phyloP scores from a whole-genome alignment of 2,888 invertebrate genomes.

The Torymus auratus region DNA sequence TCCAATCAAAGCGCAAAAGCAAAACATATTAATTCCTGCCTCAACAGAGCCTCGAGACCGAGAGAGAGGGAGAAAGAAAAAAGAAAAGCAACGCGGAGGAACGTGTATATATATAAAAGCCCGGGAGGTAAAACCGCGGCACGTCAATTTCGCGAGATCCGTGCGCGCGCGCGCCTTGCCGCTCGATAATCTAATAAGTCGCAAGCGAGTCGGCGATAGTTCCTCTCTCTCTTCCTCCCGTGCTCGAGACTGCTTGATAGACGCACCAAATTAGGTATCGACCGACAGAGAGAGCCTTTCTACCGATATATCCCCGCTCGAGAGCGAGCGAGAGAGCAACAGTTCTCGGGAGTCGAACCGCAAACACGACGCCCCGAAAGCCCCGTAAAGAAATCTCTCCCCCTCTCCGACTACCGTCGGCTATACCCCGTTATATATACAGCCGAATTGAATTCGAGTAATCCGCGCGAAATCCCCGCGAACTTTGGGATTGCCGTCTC shows the following conservation, averaged over 20 bases:
- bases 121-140: constrained; percentile 8
- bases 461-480: constrained; percentile 52
- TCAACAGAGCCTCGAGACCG: no score
- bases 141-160: constrained; percentile 16
- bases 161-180: not conserved
- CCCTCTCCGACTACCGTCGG: not conserved
- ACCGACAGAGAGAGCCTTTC: not conserved
- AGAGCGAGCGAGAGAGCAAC: constrained; percentile 5
- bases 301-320: no score
- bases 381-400: constrained; percentile 30
- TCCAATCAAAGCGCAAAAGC: no score
- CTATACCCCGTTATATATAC: no score
- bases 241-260: constrained; percentile 22
- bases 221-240: not conserved
- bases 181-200: constrained; percentile 46
- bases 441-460: constrained; percentile 50
- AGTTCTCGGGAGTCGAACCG: constrained; percentile 23
- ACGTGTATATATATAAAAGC: not conserved
- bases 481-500: constrained; percentile 39
- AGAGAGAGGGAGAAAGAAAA: no score
- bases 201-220: constrained; percentile 21
- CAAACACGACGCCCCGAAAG: constrained; percentile 16
- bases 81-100: no score
- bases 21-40: no score
- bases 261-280: constrained; percentile 43